Evolutionary conservation across 2,888 invertebrate species (phyloP).

Genomic region (Melanargia galathea): DNA sequence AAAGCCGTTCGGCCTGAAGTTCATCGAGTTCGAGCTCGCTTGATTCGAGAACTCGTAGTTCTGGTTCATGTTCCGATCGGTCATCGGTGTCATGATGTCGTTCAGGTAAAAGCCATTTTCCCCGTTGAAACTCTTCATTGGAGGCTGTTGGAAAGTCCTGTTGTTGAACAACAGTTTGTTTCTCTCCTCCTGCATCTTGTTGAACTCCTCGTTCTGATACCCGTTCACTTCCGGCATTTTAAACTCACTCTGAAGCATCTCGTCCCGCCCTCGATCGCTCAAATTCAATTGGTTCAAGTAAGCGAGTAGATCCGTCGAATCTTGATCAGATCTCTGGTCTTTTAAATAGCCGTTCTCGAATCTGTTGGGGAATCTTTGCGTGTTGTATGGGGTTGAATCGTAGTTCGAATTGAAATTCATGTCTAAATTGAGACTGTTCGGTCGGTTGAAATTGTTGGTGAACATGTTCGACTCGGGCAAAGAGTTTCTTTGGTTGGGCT

Average conservation of each 20-base stretch:
- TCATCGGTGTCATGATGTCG: conserved; percentile 63
- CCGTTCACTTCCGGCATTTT: conserved; percentile 68
- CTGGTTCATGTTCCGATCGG: conserved; percentile 60
- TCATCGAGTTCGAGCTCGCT: conserved; percentile 50
- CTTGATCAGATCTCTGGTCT: conserved; percentile 64
- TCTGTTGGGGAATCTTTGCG: conserved; percentile 63
- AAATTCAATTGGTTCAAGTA: conserved; percentile 69
- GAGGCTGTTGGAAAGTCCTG: conserved; percentile 58
- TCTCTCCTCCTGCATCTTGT: conserved; percentile 61
- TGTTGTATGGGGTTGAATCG: conserved; percentile 52
- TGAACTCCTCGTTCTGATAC: conserved; percentile 60
- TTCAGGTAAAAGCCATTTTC: conserved; percentile 54
- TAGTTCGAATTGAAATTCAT: conserved; percentile 63
- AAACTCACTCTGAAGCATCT: conserved; percentile 59
- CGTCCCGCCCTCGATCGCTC: conserved; percentile 59
- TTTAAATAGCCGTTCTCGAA: conserved; percentile 54
- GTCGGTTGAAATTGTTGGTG: conserved; percentile 61
- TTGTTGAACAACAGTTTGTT: conserved; percentile 65
- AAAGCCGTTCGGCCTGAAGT: conserved; percentile 69
- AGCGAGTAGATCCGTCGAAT: conserved; percentile 61
- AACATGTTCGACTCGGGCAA: conserved; percentile 69
- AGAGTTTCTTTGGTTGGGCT: conserved; percentile 75
- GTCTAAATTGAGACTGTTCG: conserved; percentile 71
- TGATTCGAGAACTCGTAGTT: conserved; percentile 67
- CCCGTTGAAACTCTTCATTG: conserved; percentile 60